Percentiles rank a stretch among this genome's conserved stretches.
These are phyloP conservation scores for Lerista edwardsae DNA, from an alignment of 2,797 vertebrate species.

Conservation along the genomic window DNA sequence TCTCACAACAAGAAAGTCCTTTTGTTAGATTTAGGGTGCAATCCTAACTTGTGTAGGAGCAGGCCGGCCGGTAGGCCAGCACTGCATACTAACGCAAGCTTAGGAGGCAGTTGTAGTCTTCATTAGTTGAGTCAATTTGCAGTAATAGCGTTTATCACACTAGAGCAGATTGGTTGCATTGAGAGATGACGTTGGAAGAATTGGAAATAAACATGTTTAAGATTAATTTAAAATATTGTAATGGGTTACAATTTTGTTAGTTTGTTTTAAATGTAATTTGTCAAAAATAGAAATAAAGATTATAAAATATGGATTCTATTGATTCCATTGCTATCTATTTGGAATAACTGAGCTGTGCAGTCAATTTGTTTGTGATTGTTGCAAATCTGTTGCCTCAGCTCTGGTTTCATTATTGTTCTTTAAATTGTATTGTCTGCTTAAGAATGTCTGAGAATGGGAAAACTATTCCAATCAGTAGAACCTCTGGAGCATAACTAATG, in stretches of 20 bases:
- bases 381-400: constrained; percentile 29
- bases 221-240: not conserved
- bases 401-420: constrained; percentile 38
- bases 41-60: no score
- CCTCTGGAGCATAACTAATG: constrained; percentile 66
- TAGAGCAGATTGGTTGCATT: not conserved
- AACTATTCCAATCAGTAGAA: constrained; percentile 65
- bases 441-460: constrained; percentile 60
- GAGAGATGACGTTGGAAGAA: not conserved
- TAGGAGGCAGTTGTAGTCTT: no score
- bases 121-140: not conserved
- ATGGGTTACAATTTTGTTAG: not conserved
- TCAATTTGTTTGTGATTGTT: not conserved
- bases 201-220: not conserved
- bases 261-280: not conserved
- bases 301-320: not conserved
- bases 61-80: no score
- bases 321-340: not conserved
- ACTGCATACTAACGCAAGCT: no score
- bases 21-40: no score
- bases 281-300: not conserved
- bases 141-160: no score
- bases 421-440: constrained; percentile 59
- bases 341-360: constrained; percentile 53
- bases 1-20: no score